Base-by-base conservation (phyloP, 1,140 invertebrate genomes). In the Geopemphigus sp. region DNA sequence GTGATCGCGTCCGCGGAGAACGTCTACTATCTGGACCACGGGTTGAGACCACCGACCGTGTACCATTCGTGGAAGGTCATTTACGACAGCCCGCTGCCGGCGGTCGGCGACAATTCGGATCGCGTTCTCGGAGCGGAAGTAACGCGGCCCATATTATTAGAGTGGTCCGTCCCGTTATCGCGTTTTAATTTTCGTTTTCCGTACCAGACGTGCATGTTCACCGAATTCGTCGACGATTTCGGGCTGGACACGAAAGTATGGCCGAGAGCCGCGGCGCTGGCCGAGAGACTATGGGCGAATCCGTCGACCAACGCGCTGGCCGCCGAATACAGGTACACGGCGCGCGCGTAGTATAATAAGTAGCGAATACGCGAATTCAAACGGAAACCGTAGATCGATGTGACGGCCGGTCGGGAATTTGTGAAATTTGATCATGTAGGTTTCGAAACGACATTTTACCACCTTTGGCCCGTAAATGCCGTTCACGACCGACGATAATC, bases 11-110 rank as follows among this genome's bases (percentile, higher is more conserved):
- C 92, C 0, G 93, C 92, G 0, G 93, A 93, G 82, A 89, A 94
- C 84, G 88, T 91, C 14, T 93, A 92, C 91, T 94, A 94, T 83
- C 85, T 95, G 66, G 93, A 95, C 85, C 93, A 94, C 83, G 93
- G 93, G 0, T 93, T 92, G 84, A 92, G 91, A 90, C 91, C 92
- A 6, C 85, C 76, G 5, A 93, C 91, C 1, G 85, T 83, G 12
- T 93, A 91, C 83, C 89, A 92, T 81, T 89, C 88, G 57, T 94
- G 92, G 92, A 87, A 88, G 47, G 87, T 85, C 14, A 90, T 90
- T 81, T 93, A 93, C 82, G 86, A 89, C 64, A 89, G 89, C 83
- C 70, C 76, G 63, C 85, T 89, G 61, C 85, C 85, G 12, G 57
- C 26, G 63, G 6, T 83, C 84, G 81, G 81, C 10, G 81, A 81